These are phyloP conservation scores for Astreopora myriophthalma DNA, from an alignment of 64 coral and sea anemone species.

Conservation along the genomic window DNA sequence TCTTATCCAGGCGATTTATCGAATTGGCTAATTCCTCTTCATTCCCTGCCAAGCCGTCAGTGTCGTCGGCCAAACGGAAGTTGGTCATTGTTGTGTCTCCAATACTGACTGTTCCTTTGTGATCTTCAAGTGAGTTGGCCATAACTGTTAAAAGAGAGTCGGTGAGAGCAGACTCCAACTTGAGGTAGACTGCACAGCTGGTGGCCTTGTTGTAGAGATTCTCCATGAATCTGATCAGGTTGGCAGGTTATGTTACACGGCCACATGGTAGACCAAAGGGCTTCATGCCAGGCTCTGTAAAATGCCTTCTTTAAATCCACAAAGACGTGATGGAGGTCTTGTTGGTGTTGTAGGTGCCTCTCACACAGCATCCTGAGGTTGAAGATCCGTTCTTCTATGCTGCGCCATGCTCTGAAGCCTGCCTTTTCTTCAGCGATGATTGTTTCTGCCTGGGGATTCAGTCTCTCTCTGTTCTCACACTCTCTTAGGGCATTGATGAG, in stretches of 20 bases:
- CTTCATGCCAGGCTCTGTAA: neutral
- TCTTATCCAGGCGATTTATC: neutral
- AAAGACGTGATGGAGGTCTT: neutral
- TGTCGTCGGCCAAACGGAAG: neutral
- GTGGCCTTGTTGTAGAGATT: neutral
- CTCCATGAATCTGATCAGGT: neutral
- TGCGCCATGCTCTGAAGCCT: neutral
- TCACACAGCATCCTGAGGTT: neutral
- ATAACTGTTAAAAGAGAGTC: neutral
- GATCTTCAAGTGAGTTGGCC: neutral
- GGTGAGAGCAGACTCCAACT: neutral
- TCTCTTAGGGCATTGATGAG: neutral
- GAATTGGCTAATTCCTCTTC: neutral
- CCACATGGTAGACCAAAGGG: neutral
- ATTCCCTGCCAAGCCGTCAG: constrained; percentile 16
- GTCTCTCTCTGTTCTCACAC: neutral
- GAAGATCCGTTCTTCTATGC: neutral
- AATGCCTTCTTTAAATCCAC: neutral
- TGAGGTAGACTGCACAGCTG: neutral
- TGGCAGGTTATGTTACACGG: neutral
- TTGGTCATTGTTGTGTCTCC: neutral
- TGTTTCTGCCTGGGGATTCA: neutral
- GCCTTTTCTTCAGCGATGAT: neutral
- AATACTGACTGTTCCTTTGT: neutral
- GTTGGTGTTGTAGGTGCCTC: neutral